Evolutionary conservation across 2,888 invertebrate genomes (phyloP), one percentile per base, ranked within the genome.

Genomic region (Drosophila ustulata): DNA sequence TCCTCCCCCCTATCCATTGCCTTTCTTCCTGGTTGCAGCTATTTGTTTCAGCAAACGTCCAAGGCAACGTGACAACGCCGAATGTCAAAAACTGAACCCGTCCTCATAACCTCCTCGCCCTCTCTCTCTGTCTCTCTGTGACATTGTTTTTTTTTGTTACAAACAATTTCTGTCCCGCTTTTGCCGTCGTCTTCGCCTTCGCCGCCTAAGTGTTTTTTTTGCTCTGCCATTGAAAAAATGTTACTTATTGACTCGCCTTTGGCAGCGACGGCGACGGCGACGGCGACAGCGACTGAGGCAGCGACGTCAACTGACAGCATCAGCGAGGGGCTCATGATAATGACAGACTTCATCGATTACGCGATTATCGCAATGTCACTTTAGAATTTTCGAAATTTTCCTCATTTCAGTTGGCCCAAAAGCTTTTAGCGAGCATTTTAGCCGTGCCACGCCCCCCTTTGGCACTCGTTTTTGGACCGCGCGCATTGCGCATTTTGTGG

Each of bases 261-360:
- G 78, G 68, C 69, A 73, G 59, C 39, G 49, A 26, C 56, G 50
- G 18, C 32, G 13, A 18, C 57, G 18, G 11, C 13, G 26, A 32
- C 53, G 25, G 53, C 32, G 30, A 34, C 61, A 25, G 4, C 45
- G 41, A 9, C 57, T 61, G 56, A 51, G 9, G 9, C 28, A 47
- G 13, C 50, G 37, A 61, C 23, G 18, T 18, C 18, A 18, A 25
- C 49, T 49, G 62, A 50, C 66, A 67, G 28, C 43, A 11, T 5
- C 34, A 58, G 41, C 53, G 49, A 68, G 47, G 57, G 75, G 80
- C 78, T 80, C 87, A 75, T 77, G 89, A 84, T 86, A 86, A 86
- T 86, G 89, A 89, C 85, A 89, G 89, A 79, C 85, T 86, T 86
- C 80, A 89, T 86, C 85, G 85, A 86, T 89, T 86, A 87, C 85